Base-by-base conservation (phyloP, 92 coral and sea anemone species). In the Plumapathes pennacea region DNA sequence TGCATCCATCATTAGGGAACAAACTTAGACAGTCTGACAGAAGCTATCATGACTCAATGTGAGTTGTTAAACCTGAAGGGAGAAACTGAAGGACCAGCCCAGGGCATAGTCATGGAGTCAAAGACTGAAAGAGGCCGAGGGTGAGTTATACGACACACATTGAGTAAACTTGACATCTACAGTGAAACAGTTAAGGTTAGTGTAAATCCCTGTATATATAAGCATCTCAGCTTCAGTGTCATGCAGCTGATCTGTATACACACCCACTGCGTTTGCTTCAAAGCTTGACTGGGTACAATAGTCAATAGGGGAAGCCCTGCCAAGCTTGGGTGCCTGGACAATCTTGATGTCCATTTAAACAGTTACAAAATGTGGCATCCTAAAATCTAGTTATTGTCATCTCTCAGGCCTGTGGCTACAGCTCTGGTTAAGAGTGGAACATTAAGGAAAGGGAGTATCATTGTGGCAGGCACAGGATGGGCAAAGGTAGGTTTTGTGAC, bases 41-140 rank as follows among this genome's bases (percentile, higher is more conserved):
- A 91, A 44, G 89, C 97, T 20, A 84, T 91, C 57, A 67, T 57
- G 2, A 80, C 97, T 4, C 83, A 79, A 21, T 96, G 96, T 24
- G 97, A 91, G 64, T 27, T 91, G 12, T 67, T 70, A 19, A 85
- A 84, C 54, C 75, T 91, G 10, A 73, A 68, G 32, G 92, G 96
- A 4, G 85, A 76, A 5, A 62, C n/a, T 18, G 70, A 67, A 6
- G 57, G 86, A 9, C 52, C 62, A 26, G 94, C 76, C 14, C 89
- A 91, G 55, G 97, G 96, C 41, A 80, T 91, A 10, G 64, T 91
- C 29, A 60, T 91, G 36, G 97, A 91, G 83, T 84, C 97, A 14
- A 77, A 75, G 43, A 80, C 70, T 38, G 90, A 89, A 71, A 88
- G 65, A 56, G 92, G 96, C 11, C 73, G 77, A 46, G 97, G 97